Base-by-base conservation (phyloP, 2,797 vertebrate genomes). In the Molothrus ater region DNA sequence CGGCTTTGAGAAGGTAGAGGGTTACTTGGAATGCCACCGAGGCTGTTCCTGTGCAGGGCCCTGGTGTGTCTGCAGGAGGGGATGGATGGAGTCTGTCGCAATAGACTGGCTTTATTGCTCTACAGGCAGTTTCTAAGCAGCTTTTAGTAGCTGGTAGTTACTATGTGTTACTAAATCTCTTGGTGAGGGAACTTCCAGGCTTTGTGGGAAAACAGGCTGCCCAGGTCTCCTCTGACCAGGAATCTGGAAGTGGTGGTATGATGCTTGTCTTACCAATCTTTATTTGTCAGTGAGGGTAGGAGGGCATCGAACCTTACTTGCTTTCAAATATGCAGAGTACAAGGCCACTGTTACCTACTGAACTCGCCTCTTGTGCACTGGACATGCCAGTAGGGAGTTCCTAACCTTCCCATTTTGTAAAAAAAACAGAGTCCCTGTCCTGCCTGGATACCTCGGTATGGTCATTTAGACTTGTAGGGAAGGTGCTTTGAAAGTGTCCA, bases 21-120 rank as follows among this genome's bases (percentile, higher is more conserved):
- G 74, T 86, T 92, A 76, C 59, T 72, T 86, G 90, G 95, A 96
- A 96, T 95, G 94, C 50, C 78, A 85, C 92, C 13, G 12, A 86
- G 59, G 91, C 95, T 95, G 93, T 96, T 96, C 54, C 43, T 88
- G n/a, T 53, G 43, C 2, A 2, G 47, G 45, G 60, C 57, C 2
- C 14, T 59, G 63, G 36, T 75, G 65, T 64, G 72, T 56, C 91
- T 88, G 70, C 76, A 85, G 54, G 63, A 83, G 32, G 38, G 69
- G 31, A 80, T 72, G 64, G 40, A 72, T 78, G 71, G 51, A 93
- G 56, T 47, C 70, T 96, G 75, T 96, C 66, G 94, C 92, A 95
- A 95, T 34, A 80, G 36, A 11, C 36, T 32, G 82, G 51, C 56
- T 79, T 70, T 90, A 73, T 88, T 96, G 85, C 93, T 90, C 80